A percentile compares a stretch with the other conserved stretches of the same genome.
Evolutionary conservation across 2,113 vertebrate species (phyloP).

Genomic region (Dasyprocta punctata): DNA sequence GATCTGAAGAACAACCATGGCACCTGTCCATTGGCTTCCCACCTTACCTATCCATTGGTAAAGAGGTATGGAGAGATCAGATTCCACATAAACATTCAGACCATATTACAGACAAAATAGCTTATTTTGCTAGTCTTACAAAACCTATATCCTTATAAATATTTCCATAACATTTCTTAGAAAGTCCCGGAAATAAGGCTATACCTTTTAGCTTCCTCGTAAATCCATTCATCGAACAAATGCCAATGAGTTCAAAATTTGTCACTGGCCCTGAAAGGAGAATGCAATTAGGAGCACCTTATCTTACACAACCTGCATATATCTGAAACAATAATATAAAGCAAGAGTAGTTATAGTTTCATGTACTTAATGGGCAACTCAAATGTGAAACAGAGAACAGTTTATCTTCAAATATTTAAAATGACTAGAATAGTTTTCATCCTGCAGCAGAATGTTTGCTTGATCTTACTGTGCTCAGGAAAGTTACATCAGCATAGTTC

Average conservation of each 20-base stretch:
- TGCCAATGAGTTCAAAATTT: neutral
- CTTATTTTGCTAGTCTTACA: neutral
- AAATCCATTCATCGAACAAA: neutral
- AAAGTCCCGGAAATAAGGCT: neutral
- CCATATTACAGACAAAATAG: neutral
- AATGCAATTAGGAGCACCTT: neutral
- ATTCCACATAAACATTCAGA: neutral
- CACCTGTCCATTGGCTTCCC: neutral
- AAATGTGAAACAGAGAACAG: neutral
- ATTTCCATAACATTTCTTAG: neutral
- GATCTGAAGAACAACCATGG: neutral
- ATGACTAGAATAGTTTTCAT: neutral
- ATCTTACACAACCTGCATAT: neutral
- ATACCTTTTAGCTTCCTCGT: too few relatives aligned
- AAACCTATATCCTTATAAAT: neutral
- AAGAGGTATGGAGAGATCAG: neutral
- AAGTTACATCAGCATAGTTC: neutral
- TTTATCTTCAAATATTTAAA: neutral
- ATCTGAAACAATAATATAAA: neutral
- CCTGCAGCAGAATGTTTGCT: neutral
- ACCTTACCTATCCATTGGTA: neutral
- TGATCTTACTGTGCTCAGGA: neutral
- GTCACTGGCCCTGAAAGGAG: neutral
- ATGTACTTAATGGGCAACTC: neutral
- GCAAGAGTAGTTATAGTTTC: accelerated